These are phyloP conservation scores for Amphiduros pacificus DNA, from an alignment of 2,888 invertebrate genomes.

Conservation along the genomic window DNA sequence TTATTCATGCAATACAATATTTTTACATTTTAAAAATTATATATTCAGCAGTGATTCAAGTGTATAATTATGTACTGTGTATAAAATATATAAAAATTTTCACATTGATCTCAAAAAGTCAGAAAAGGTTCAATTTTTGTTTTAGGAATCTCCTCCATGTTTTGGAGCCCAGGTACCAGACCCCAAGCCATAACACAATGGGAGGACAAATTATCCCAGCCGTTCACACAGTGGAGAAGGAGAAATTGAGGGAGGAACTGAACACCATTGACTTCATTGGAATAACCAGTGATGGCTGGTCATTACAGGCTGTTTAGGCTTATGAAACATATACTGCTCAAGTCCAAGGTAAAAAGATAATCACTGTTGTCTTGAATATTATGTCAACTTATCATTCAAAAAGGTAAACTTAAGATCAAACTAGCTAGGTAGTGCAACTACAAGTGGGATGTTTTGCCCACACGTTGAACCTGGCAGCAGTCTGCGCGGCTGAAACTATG, in stretches of 20 bases:
- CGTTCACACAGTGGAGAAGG: neutral
- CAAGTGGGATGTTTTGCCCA: neutral
- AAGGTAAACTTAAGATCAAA: no score
- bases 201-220: neutral
- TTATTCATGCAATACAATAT: no score
- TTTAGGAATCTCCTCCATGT: neutral
- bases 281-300: neutral
- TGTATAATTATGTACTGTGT: no score
- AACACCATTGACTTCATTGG: neutral
- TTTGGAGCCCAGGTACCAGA: neutral
- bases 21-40: no score
- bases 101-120: no score
- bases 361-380: no score
- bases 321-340: neutral
- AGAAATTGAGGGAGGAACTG: neutral
- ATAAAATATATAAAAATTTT: no score
- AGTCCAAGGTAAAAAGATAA: neutral
- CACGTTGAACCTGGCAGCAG: neutral
- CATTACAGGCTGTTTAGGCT: neutral
- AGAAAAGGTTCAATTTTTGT: no score
- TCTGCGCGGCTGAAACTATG: neutral
- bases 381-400: no score
- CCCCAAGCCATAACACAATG: neutral
- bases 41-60: no score
- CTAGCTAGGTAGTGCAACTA: no score